A percentile compares a stretch with the other conserved stretches of the same genome.
Conservation (phyloP, 2,113 vertebrate species). For the Rhodinocichla rosea region DNA sequence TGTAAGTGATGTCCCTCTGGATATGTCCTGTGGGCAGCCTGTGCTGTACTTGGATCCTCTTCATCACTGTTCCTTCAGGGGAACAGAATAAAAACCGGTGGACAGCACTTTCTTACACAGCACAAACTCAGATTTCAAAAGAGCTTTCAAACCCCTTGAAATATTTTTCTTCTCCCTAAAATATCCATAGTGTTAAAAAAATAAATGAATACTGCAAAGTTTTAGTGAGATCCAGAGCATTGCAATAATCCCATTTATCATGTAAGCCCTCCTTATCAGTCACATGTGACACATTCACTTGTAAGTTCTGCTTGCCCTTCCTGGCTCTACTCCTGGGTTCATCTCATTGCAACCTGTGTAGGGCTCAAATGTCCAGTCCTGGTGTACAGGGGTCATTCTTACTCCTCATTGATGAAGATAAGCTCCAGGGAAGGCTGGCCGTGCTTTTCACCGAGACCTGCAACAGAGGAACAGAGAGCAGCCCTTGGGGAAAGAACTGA, state of each 20-base stretch:
- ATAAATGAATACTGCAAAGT: neutral
- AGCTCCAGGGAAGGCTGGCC: conserved; percentile 73
- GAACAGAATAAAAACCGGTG: neutral
- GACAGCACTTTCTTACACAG: neutral
- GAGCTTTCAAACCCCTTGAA: neutral
- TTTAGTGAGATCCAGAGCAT: neutral
- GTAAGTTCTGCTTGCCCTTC: conserved; percentile 19
- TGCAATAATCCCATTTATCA: neutral
- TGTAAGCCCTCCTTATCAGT: neutral
- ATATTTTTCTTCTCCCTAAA: neutral
- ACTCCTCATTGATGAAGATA: conserved; percentile 81
- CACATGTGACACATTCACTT: neutral
- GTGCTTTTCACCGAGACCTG: conserved; percentile 64
- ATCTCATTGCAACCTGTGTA: conserved; percentile 49
- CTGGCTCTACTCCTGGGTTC: conserved; percentile 36
- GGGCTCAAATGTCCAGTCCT: conserved; percentile 60
- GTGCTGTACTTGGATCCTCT: neutral
- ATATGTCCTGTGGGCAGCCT: neutral
- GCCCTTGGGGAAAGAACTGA: neutral
- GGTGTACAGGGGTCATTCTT: conserved; percentile 68
- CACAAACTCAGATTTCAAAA: neutral
- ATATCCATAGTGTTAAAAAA: neutral
- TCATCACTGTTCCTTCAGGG: neutral
- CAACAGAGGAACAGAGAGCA: neutral
- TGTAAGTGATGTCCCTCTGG: neutral